A percentile compares a stretch with the other conserved stretches of the same genome.
Conservation (phyloP, 1,140 invertebrate genomes). For the Drosophila pallidifrons region DNA sequence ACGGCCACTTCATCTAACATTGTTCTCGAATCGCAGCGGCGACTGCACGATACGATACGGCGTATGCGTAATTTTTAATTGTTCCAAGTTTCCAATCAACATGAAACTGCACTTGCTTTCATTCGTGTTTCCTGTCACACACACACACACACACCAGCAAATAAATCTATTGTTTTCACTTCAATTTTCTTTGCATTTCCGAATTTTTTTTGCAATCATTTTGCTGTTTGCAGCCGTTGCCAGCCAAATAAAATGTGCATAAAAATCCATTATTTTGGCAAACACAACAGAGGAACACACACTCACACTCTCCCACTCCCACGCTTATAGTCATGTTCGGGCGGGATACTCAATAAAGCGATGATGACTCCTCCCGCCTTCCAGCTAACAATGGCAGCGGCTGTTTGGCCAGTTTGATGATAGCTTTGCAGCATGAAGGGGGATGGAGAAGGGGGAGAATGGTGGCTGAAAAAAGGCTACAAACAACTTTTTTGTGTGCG, state of each 20-base stretch:
- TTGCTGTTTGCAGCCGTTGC: slow-evolving; percentile 40
- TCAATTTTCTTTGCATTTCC: slow-evolving; percentile 38
- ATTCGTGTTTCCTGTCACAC: neutral
- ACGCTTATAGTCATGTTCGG: slow-evolving; percentile 37
- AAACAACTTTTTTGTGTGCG: slow-evolving; percentile 58
- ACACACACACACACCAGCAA: neutral
- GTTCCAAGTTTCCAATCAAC: slow-evolving; percentile 4
- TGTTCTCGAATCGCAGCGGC: neutral
- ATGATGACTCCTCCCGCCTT: slow-evolving; percentile 1
- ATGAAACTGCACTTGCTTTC: slow-evolving; percentile 1
- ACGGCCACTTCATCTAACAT: neutral
- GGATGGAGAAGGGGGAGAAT: neutral
- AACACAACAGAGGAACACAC: slow-evolving; percentile 57
- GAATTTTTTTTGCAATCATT: slow-evolving; percentile 63
- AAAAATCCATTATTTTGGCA: slow-evolving; percentile 81
- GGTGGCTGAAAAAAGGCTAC: slow-evolving; percentile 45
- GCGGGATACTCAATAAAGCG: slow-evolving; percentile 25
- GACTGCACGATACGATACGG: neutral
- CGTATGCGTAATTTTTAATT: slow-evolving; percentile 24
- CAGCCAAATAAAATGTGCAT: slow-evolving; percentile 73
- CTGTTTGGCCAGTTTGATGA: neutral
- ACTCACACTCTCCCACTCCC: slow-evolving; percentile 15
- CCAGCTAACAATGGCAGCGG: slow-evolving; percentile 32
- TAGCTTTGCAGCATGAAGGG: slow-evolving; percentile 8
- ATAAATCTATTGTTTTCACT: slow-evolving; percentile 9